These are phyloP conservation scores for Eurystomus gularis DNA, from an alignment of 2,113 vertebrate species.

Conservation along the genomic window DNA sequence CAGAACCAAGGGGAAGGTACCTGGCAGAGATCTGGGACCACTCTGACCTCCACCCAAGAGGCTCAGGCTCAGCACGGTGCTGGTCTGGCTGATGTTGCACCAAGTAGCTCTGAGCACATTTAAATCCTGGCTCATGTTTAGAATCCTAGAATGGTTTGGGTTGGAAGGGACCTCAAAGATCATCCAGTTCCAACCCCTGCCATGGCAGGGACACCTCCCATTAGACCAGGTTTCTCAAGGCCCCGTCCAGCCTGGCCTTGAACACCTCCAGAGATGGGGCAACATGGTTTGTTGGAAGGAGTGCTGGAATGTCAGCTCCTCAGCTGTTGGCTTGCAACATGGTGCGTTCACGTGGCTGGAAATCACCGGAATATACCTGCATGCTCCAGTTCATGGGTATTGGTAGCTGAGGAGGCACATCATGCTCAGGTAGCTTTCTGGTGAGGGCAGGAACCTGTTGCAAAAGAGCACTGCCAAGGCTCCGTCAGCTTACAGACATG, in stretches of 20 bases:
- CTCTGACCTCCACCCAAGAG: not conserved
- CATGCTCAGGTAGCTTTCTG: fast-evolving
- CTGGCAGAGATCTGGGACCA: not conserved
- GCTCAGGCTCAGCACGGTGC: fast-evolving
- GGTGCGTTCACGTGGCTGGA: fast-evolving
- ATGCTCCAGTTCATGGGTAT: no score
- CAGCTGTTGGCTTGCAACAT: not conserved
- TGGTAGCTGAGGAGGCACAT: not conserved
- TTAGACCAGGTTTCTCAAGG: no score
- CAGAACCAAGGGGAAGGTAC: not conserved
- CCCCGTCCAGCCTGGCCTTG: no score
- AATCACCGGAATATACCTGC: fast-evolving
- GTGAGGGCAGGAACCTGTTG: not conserved
- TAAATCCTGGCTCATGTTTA: not conserved
- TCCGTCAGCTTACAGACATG: fast-evolving
- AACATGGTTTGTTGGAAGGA: not conserved
- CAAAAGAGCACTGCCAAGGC: not conserved
- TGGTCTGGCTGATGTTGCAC: not conserved
- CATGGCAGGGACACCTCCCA: no score
- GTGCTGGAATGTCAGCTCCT: not conserved
- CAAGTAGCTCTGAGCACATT: no score
- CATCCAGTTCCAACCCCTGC: no score
- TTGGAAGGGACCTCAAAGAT: no score
- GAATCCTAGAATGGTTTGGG: no score
- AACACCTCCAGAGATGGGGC: no score